Conservation (phyloP, 2,888 invertebrate species). For the Pyrgus malvae region DNA sequence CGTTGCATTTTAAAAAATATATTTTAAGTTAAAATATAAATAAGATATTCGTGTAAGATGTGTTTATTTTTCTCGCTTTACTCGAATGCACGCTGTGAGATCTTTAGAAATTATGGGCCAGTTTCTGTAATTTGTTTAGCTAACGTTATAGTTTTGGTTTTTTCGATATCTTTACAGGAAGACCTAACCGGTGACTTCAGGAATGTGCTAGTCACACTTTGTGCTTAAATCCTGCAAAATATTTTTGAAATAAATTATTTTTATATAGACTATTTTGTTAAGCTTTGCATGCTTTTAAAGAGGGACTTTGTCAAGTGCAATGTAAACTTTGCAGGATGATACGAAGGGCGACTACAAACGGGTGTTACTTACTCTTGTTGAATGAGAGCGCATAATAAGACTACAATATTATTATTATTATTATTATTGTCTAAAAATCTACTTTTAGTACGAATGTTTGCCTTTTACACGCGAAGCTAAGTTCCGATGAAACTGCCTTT, state of each 20-base stretch:
- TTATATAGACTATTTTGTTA: conserved; percentile 50
- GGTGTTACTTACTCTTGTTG: conserved; percentile 82
- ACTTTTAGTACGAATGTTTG: conserved; percentile 37
- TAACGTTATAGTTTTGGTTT: conserved; percentile 58
- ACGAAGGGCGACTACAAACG: conserved; percentile 87
- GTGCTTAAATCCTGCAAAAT: conserved; percentile 74
- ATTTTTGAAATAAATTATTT: conserved; percentile 43
- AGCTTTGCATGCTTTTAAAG: conserved; percentile 49
- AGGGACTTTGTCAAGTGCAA: conserved; percentile 47
- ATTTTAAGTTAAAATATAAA: conserved; percentile 34
- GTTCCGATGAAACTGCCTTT: conserved; percentile 71
- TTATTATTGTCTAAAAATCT: too few relatives aligned
- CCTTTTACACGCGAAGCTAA: conserved; percentile 43
- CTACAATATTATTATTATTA: conserved; percentile 35
- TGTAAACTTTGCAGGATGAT: conserved; percentile 84
- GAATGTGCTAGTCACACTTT: conserved; percentile 83
- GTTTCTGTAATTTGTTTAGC: conserved; percentile 53
- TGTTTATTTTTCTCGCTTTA: conserved; percentile 45
- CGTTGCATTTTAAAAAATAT: conserved; percentile 41
- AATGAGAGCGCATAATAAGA: conserved; percentile 65
- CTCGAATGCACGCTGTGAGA: conserved; percentile 55
- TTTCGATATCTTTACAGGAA: conserved; percentile 80
- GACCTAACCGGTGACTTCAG: conserved; percentile 86
- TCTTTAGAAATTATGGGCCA: conserved; percentile 69
- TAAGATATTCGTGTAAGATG: conserved; percentile 33